Percentiles rank a stretch among this genome's conserved stretches.
phyloP scores from a whole-genome alignment of 2,113 vertebrate species.

The Campylomormyrus tamandua region DNA sequence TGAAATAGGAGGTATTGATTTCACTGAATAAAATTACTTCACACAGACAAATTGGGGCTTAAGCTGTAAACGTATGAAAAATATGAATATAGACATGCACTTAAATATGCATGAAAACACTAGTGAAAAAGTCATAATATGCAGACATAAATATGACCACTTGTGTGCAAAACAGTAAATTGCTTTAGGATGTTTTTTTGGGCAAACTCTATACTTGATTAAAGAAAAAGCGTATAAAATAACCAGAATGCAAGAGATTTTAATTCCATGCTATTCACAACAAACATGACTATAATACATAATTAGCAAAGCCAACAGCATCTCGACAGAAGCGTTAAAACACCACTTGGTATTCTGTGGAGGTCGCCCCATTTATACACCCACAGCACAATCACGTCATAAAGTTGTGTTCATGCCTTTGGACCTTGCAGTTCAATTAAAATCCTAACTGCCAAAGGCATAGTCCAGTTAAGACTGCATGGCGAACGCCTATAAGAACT shows the following conservation, averaged over 20 bases:
- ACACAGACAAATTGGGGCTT: neutral
- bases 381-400: neutral
- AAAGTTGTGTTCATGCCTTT: neutral
- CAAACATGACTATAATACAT: neutral
- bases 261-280: neutral
- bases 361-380: neutral
- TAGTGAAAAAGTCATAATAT: neutral
- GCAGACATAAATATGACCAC: neutral
- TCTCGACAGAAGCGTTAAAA: neutral
- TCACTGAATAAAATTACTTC: neutral
- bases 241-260: neutral
- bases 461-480: constrained; percentile 23
- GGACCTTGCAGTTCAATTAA: constrained; percentile 1
- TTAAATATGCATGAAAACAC: neutral
- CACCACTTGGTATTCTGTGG: neutral
- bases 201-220: neutral
- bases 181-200: neutral
- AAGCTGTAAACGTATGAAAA: neutral
- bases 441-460: neutral
- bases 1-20: neutral
- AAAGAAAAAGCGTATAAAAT: neutral
- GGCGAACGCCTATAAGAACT: constrained; percentile 17
- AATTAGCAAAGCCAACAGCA: neutral
- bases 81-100: neutral
- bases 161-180: neutral